Evolutionary conservation across 2,113 vertebrate species (phyloP).

Genomic region (Pachyramphus minor): DNA sequence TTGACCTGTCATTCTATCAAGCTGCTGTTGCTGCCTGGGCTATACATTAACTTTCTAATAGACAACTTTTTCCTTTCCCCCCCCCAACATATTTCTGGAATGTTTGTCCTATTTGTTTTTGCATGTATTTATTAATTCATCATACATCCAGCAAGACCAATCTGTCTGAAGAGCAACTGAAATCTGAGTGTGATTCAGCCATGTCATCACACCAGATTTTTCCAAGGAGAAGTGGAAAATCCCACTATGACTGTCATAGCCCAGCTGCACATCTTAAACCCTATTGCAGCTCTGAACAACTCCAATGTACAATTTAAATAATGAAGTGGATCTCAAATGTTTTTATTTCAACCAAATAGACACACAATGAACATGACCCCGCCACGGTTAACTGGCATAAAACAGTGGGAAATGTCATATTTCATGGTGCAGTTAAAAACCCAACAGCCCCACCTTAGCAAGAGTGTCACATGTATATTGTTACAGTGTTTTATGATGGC

Average conservation of each 20-base stretch:
- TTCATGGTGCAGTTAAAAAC: neutral
- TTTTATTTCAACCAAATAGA: neutral
- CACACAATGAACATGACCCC: neutral
- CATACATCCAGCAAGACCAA: neutral
- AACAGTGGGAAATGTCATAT: neutral
- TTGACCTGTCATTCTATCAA: neutral
- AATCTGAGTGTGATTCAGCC: neutral
- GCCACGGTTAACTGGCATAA: neutral
- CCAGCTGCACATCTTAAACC: neutral
- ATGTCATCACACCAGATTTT: neutral
- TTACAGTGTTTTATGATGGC: neutral
- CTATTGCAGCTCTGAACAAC: neutral
- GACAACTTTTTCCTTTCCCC: accelerated
- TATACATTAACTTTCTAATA: neutral
- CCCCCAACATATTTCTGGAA: neutral
- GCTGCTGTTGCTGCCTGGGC: neutral
- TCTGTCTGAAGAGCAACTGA: neutral
- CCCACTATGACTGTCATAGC: neutral
- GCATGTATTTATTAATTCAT: neutral
- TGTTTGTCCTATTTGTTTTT: neutral
- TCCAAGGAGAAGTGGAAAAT: neutral
- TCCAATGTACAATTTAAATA: neutral
- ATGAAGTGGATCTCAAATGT: neutral
- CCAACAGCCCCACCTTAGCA: neutral
- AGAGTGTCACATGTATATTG: neutral